phyloP scores from a whole-genome alignment of 2,113 vertebrate genomes.

The Peromyscus maniculatus region DNA sequence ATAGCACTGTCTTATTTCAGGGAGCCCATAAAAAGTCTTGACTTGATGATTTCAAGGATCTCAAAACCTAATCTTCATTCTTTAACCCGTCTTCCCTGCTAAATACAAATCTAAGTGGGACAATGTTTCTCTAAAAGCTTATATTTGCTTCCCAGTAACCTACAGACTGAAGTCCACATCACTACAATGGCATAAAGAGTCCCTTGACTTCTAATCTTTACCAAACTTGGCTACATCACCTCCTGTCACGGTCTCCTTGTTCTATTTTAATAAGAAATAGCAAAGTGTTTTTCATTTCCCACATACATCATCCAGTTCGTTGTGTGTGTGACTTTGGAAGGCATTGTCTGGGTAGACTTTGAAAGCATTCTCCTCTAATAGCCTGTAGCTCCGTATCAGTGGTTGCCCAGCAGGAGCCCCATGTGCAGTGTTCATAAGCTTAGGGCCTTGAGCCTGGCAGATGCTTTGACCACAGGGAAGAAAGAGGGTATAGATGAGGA shows the following conservation, averaged over 20 bases:
- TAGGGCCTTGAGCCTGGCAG: not conserved
- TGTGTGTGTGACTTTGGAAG: not conserved
- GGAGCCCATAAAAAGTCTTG: not conserved
- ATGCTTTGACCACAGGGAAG: not conserved
- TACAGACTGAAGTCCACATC: not conserved
- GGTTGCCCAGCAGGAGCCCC: not conserved
- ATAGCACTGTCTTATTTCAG: not conserved
- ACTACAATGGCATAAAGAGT: not conserved
- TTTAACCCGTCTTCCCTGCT: not conserved
- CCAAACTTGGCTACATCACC: not conserved
- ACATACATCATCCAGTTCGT: not conserved
- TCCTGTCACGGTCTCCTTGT: not conserved
- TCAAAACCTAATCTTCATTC: not conserved
- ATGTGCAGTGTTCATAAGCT: not conserved
- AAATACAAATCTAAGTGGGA: not conserved
- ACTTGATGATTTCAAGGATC: not conserved
- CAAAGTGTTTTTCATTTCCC: not conserved
- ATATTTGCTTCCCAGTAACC: not conserved
- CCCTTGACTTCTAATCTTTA: not conserved
- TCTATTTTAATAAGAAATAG: constrained; percentile 13
- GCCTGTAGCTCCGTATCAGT: not conserved
- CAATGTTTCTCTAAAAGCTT: constrained; percentile 4
- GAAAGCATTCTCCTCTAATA: not conserved
- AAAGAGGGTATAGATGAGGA: not conserved
- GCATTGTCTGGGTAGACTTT: not conserved